A percentile compares a stretch with the other conserved stretches of the same genome.
Conservation (phyloP, 2,888 invertebrate species). For the Acanthococcus lagerstroemiae region DNA sequence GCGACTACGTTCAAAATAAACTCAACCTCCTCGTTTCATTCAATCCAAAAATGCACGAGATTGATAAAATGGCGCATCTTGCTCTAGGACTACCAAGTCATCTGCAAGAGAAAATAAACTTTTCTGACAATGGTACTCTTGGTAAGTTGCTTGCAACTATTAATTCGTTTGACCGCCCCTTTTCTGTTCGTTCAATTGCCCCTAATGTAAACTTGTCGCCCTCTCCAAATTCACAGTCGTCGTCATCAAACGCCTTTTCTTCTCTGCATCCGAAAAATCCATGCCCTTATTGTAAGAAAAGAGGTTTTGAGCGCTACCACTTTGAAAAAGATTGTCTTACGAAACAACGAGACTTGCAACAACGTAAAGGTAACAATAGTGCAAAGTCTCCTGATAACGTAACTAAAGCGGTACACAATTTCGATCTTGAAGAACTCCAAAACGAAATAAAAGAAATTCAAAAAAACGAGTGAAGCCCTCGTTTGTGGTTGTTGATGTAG, state of each 20-base stretch:
- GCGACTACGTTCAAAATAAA: not conserved
- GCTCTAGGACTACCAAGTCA: not conserved
- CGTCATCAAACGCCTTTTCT: not conserved
- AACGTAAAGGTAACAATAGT: not conserved
- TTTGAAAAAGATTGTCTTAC: not conserved
- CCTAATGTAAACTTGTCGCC: too few relatives aligned
- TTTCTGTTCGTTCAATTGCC: too few relatives aligned
- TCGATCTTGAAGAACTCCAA: not conserved
- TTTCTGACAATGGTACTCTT: not conserved
- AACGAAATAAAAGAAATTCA: not conserved
- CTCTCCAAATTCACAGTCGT: too few relatives aligned
- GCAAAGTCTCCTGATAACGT: not conserved
- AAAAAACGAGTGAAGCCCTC: conserved; percentile 13
- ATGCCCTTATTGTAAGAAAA: not conserved
- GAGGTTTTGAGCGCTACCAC: not conserved
- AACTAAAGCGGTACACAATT: not conserved
- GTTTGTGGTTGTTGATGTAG: not conserved
- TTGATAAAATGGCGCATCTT: not conserved
- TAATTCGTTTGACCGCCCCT: not conserved
- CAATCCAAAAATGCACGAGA: not conserved
- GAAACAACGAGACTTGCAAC: not conserved
- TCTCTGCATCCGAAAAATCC: not conserved
- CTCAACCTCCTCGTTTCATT: not conserved
- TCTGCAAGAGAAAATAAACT: not conserved
- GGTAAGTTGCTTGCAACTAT: not conserved